phyloP scores from a whole-genome alignment of 2,113 vertebrate genomes.

The Crotalus viridis region DNA sequence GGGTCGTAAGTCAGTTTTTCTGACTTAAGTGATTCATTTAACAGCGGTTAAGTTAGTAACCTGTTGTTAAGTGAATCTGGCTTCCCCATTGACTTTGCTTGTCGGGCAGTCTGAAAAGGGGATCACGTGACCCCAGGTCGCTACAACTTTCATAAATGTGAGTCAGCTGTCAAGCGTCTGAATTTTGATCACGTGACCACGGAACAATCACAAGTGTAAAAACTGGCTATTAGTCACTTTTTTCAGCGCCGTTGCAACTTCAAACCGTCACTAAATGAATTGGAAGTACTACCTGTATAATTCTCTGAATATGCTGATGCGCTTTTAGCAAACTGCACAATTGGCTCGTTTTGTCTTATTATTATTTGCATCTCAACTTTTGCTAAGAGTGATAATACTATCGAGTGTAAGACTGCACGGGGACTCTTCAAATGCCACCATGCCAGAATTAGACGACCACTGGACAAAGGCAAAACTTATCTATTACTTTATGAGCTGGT shows the following conservation, averaged over 20 bases:
- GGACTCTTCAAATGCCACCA: conserved; percentile 23
- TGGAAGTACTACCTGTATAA: background rate
- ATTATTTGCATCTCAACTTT: background rate
- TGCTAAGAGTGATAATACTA: conserved; percentile 8
- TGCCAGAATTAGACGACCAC: conserved; percentile 42
- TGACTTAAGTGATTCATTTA: background rate
- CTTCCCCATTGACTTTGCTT: background rate
- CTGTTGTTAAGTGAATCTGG: background rate
- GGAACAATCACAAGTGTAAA: background rate
- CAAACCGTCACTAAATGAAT: background rate
- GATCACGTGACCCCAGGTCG: background rate
- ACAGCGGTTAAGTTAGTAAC: background rate
- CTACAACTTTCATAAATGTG: background rate
- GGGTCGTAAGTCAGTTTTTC: background rate
- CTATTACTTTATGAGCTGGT: conserved; percentile 2
- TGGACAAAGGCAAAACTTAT: conserved; percentile 22
- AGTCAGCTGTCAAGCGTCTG: background rate
- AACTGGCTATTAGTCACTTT: background rate
- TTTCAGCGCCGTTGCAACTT: background rate
- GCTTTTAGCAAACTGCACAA: background rate
- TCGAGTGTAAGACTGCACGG: background rate
- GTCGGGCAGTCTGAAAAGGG: background rate
- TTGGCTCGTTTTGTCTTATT: no score
- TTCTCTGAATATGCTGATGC: background rate
- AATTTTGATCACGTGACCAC: background rate